Conservation (phyloP, 2,888 invertebrate genomes). For the Sminthurinus aureus region DNA sequence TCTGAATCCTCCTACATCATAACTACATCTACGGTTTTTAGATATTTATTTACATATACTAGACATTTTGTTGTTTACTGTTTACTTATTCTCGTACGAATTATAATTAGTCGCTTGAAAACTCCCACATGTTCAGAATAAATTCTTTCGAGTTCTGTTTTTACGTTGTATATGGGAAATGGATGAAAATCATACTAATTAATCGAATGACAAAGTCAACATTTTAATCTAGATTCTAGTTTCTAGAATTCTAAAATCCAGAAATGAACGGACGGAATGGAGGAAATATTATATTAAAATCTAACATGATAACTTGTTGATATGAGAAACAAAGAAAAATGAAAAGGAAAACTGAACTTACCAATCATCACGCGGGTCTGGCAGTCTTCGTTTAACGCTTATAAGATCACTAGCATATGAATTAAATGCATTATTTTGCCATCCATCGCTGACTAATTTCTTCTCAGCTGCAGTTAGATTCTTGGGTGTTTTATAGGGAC, state of each 20-base stretch:
- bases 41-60: too few relatives aligned
- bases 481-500: constrained; percentile 79
- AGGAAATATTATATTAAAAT: not conserved
- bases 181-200: not conserved
- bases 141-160: too few relatives aligned
- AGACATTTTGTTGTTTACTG: too few relatives aligned
- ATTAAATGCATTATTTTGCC: constrained; percentile 85
- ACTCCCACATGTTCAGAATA: too few relatives aligned
- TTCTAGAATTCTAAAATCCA: too few relatives aligned
- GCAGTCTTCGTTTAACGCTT: constrained; percentile 89
- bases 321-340: not conserved
- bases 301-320: not conserved
- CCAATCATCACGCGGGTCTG: constrained; percentile 87
- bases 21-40: too few relatives aligned
- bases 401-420: constrained; percentile 94
- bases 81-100: too few relatives aligned
- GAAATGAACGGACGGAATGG: not conserved
- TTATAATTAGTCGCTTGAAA: too few relatives aligned
- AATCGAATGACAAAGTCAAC: too few relatives aligned
- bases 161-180: not conserved
- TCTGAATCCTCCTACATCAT: too few relatives aligned
- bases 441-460: constrained; percentile 90
- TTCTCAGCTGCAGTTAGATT: constrained; percentile 86
- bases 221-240: too few relatives aligned
- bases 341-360: constrained; percentile 37